A percentile compares a stretch with the other conserved stretches of the same genome.
phyloP scores from a whole-genome alignment of 2,113 vertebrate species.

The Urocolius indicus region DNA sequence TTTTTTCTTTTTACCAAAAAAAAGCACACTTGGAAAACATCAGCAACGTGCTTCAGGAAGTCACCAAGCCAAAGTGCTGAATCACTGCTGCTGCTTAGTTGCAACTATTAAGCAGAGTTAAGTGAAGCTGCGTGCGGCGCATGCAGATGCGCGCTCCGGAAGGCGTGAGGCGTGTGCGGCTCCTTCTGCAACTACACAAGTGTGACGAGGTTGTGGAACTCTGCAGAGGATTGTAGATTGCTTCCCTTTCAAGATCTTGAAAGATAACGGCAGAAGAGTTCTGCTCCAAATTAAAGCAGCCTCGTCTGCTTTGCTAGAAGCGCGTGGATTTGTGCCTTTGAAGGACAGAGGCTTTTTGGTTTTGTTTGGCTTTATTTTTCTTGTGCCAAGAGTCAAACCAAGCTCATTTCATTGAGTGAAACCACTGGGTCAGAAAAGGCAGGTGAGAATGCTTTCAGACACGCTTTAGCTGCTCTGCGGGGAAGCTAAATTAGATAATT shows the following conservation, averaged over 20 bases:
- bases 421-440: not conserved
- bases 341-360: not conserved
- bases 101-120: not conserved
- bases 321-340: not conserved
- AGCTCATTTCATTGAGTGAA: not conserved
- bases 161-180: fast-evolving
- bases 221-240: not conserved
- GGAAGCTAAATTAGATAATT: not conserved
- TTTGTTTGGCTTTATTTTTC: not conserved
- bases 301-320: not conserved
- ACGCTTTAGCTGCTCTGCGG: not conserved
- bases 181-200: not conserved
- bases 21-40: not conserved
- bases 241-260: not conserved
- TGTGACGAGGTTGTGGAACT: too few relatives aligned
- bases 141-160: not conserved
- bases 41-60: not conserved
- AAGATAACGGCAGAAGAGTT: not conserved
- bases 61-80: not conserved
- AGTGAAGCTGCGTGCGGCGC: not conserved
- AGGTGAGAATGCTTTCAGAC: not conserved
- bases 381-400: not conserved
- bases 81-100: not conserved
- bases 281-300: not conserved
- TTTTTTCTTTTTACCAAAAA: not conserved